Conservation (phyloP, 2,888 invertebrate species). For the Polyploca ridens region DNA sequence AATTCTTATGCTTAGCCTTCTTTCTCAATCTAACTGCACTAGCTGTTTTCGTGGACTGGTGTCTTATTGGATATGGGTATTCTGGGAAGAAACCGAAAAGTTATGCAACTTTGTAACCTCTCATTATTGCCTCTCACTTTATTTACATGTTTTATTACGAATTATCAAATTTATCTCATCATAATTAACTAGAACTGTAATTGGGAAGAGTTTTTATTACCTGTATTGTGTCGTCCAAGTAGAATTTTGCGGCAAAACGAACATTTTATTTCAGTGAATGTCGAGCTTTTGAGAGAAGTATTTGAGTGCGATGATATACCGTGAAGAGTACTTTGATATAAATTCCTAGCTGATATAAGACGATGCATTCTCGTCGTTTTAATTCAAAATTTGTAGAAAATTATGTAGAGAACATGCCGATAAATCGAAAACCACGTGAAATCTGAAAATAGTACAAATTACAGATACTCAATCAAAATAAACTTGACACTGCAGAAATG, state of each 20-base stretch:
- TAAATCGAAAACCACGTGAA: conserved; percentile 70
- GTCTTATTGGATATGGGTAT: conserved; percentile 56
- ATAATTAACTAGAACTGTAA: not conserved
- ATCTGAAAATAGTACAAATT: conserved; percentile 25
- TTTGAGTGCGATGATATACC: conserved; percentile 55
- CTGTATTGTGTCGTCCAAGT: conserved; percentile 61
- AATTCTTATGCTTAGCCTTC: conserved; percentile 74
- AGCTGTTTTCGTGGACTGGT: conserved; percentile 76
- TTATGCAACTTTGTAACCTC: conserved; percentile 73
- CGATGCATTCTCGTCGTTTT: conserved; percentile 71
- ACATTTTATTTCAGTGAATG: conserved; percentile 69
- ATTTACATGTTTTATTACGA: not conserved
- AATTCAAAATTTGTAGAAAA: conserved; percentile 44
- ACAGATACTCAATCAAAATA: conserved; percentile 49
- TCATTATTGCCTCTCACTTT: conserved; percentile 12
- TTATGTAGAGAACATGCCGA: conserved; percentile 56
- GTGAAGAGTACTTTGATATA: conserved; percentile 71
- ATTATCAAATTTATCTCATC: not conserved
- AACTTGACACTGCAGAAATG: conserved; percentile 17
- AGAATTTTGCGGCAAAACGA: conserved; percentile 73
- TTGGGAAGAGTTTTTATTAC: conserved; percentile 40
- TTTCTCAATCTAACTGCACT: conserved; percentile 68
- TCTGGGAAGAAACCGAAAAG: conserved; percentile 61
- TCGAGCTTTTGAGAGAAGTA: conserved; percentile 47
- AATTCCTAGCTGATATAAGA: conserved; percentile 67